These are phyloP conservation scores for Ennomos quercinarius DNA, from an alignment of 2,888 invertebrate species.

Conservation along the genomic window DNA sequence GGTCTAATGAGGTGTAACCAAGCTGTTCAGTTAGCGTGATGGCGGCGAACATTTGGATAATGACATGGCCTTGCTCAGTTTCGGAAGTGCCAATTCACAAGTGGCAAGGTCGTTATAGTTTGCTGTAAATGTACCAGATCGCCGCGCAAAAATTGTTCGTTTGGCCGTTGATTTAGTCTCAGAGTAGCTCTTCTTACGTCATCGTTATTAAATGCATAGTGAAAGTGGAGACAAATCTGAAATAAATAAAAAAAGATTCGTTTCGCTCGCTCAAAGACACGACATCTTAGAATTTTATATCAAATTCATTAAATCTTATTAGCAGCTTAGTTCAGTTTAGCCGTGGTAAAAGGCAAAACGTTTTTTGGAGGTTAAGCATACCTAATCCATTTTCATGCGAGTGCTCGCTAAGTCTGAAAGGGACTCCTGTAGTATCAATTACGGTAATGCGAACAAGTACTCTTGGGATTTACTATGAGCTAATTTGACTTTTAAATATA, in stretches of 20 bases:
- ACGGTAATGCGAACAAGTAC: constrained; percentile 26
- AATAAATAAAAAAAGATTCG: not conserved
- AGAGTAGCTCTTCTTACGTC: constrained; percentile 16
- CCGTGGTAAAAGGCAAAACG: constrained; percentile 12
- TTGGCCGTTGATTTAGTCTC: not conserved
- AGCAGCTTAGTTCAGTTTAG: constrained; percentile 6
- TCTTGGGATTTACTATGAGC: constrained; percentile 15
- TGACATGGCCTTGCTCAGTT: constrained; percentile 58
- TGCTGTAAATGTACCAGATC: constrained; percentile 34
- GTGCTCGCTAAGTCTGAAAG: constrained; percentile 23
- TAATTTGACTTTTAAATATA: constrained; percentile 4
- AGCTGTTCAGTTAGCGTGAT: constrained; percentile 35
- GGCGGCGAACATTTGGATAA: constrained; percentile 49
- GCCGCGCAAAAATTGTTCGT: constrained; percentile 7
- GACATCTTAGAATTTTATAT: constrained; percentile 8
- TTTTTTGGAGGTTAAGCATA: constrained; percentile 29
- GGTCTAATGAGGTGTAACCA: constrained; percentile 36
- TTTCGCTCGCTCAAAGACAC: constrained; percentile 3
- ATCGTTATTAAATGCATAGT: constrained; percentile 13
- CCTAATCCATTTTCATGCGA: constrained; percentile 36
- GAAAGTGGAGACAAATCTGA: constrained; percentile 17
- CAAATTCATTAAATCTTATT: no score
- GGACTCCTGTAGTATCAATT: constrained; percentile 30
- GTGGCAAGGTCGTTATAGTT: constrained; percentile 62
- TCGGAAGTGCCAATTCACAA: constrained; percentile 72